These are phyloP conservation scores for Andrena cerasifolii DNA, from an alignment of 1,140 invertebrate genomes.

Conservation along the genomic window DNA sequence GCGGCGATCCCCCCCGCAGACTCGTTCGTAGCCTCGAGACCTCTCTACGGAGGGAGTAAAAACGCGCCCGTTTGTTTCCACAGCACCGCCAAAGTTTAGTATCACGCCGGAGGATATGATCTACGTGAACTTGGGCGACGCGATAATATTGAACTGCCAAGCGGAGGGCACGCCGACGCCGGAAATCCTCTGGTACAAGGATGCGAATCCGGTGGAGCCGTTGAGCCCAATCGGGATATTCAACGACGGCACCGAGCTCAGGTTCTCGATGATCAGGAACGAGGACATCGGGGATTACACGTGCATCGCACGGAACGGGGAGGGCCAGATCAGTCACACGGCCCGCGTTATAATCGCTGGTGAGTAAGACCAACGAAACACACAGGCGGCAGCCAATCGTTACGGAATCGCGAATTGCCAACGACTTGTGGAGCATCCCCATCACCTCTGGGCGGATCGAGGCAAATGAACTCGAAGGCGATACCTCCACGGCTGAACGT, in stretches of 20 bases:
- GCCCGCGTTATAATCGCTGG: conserved; percentile 97
- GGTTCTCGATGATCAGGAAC: conserved; percentile 94
- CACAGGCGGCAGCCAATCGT: too few species aligned
- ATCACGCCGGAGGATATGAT: conserved; percentile 96
- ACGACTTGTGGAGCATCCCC: too few species aligned
- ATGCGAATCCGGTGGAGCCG: conserved; percentile 93
- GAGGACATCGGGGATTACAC: conserved; percentile 98
- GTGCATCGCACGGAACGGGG: conserved; percentile 96
- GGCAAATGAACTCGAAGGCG: too few species aligned
- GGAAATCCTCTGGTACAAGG: conserved; percentile 96
- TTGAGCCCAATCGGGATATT: conserved; percentile 93
- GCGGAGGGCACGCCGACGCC: conserved; percentile 95
- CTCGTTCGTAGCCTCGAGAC: neutral
- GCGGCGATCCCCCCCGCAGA: too few species aligned
- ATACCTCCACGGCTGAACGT: too few species aligned
- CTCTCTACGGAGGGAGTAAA: neutral
- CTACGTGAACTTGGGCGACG: conserved; percentile 97
- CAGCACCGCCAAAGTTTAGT: conserved; percentile 94
- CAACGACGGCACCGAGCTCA: conserved; percentile 95
- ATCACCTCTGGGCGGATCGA: too few species aligned
- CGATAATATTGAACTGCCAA: conserved; percentile 97
- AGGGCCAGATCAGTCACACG: conserved; percentile 96
- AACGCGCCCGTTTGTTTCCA: conserved; percentile 45
- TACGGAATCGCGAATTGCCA: too few species aligned
- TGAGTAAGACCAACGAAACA: too few species aligned